phyloP scores from a whole-genome alignment of 2,113 vertebrate genomes.

The Sylvilagus bachmani region DNA sequence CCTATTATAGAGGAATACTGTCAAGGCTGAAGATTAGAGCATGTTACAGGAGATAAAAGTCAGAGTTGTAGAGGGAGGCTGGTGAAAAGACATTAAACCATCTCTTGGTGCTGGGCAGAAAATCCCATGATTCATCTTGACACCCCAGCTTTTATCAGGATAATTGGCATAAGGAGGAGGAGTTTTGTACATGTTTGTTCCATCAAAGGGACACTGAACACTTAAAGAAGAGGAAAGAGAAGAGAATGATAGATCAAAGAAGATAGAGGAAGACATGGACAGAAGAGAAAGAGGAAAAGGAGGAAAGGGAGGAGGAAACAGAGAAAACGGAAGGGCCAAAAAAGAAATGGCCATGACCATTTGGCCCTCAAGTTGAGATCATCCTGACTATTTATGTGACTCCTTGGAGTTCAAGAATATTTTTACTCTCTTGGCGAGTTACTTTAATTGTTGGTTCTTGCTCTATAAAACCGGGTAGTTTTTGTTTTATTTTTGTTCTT shows the following conservation, averaged over 20 bases:
- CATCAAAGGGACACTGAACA: not conserved
- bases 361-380: not conserved
- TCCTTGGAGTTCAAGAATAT: slow-evolving; percentile 1
- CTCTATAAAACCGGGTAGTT: not conserved
- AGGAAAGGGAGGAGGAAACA: not conserved
- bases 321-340: not conserved
- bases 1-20: not conserved
- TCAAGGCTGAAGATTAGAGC: not conserved
- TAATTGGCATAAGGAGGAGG: no score
- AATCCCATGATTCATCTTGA: not conserved
- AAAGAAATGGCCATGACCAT: not conserved
- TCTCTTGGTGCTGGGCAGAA: not conserved
- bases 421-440: slow-evolving; percentile 47
- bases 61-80: not conserved
- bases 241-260: not conserved
- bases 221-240: not conserved
- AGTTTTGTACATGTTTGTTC: not conserved
- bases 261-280: not conserved
- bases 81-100: not conserved
- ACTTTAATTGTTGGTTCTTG: not conserved
- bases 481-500: not conserved
- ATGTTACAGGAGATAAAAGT: not conserved
- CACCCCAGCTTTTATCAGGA: not conserved
- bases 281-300: not conserved
- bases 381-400: not conserved